Conservation (phyloP, 2,113 vertebrate species). For the Cyanoliseus patagonus region DNA sequence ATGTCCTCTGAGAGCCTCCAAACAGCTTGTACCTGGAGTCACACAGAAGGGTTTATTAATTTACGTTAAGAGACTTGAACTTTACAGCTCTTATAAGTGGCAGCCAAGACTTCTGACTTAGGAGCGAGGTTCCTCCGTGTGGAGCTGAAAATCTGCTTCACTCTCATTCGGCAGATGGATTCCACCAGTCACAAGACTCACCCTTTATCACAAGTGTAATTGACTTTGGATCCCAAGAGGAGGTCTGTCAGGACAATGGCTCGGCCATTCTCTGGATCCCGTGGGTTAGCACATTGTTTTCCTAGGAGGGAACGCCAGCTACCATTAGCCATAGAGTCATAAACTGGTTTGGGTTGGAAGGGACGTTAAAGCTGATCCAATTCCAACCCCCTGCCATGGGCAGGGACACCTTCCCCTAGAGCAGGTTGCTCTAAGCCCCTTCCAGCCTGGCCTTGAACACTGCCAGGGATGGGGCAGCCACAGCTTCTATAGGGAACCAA, state of each 20-base stretch:
- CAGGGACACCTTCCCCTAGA: neutral
- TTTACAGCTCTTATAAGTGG: neutral
- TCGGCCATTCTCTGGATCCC: slow-evolving; percentile 26
- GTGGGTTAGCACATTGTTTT: slow-evolving; percentile 52
- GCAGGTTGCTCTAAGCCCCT: neutral
- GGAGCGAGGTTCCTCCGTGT: neutral
- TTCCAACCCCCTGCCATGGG: neutral
- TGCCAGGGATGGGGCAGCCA: neutral
- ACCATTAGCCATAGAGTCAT: neutral
- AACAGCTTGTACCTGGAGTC: slow-evolving; percentile 34
- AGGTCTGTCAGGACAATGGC: neutral
- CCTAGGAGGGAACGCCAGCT: slow-evolving; percentile 35
- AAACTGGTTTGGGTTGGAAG: neutral
- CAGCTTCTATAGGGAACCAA: neutral
- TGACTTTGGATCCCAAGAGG: slow-evolving; percentile 35
- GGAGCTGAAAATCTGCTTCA: neutral
- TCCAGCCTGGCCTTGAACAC: neutral
- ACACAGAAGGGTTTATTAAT: neutral
- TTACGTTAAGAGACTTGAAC: neutral
- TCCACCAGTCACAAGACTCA: slow-evolving; percentile 4
- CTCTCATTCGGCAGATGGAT: neutral
- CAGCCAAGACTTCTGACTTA: neutral
- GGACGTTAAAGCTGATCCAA: neutral
- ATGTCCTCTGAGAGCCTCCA: slow-evolving; percentile 33
- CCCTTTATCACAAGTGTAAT: slow-evolving; percentile 67